These are phyloP conservation scores for Eledona agricola DNA, from an alignment of 2,888 invertebrate genomes.

Conservation along the genomic window DNA sequence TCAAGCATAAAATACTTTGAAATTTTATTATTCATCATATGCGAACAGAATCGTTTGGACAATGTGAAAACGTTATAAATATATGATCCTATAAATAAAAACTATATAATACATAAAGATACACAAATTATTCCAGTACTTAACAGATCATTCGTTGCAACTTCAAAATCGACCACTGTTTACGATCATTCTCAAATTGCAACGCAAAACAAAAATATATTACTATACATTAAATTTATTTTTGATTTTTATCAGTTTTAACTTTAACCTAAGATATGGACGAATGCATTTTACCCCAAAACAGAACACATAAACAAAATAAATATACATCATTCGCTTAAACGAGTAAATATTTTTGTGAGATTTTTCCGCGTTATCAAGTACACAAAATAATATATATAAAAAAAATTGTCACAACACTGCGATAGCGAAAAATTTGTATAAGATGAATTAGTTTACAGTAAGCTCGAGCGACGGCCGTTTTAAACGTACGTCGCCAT, in stretches of 20 bases:
- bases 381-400: conserved; percentile 35
- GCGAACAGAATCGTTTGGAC: conserved; percentile 35
- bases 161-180: conserved; percentile 43
- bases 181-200: conserved; percentile 45
- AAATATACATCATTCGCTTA: conserved; percentile 26
- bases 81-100: conserved; percentile 43
- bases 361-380: conserved; percentile 31
- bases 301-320: conserved; percentile 41
- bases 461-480: conserved; percentile 17
- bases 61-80: conserved; percentile 38
- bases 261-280: conserved; percentile 46
- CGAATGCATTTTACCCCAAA: conserved; percentile 39
- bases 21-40: conserved; percentile 23
- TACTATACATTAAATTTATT: conserved; percentile 51
- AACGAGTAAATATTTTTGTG: conserved; percentile 23
- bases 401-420: conserved; percentile 38
- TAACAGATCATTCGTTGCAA: conserved; percentile 47
- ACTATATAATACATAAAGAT: conserved; percentile 50
- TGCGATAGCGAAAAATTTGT: conserved; percentile 36
- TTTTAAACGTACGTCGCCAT: conserved; percentile 74
- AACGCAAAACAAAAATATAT: conserved; percentile 53
- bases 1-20: conserved; percentile 27
- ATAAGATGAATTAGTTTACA: conserved; percentile 31
- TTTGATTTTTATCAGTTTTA: conserved; percentile 43
- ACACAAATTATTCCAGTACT: conserved; percentile 45